A percentile compares a stretch with the other conserved stretches of the same genome.
Evolutionary conservation across 2,113 vertebrate species (phyloP).

Genomic region (Heterotis niloticus): DNA sequence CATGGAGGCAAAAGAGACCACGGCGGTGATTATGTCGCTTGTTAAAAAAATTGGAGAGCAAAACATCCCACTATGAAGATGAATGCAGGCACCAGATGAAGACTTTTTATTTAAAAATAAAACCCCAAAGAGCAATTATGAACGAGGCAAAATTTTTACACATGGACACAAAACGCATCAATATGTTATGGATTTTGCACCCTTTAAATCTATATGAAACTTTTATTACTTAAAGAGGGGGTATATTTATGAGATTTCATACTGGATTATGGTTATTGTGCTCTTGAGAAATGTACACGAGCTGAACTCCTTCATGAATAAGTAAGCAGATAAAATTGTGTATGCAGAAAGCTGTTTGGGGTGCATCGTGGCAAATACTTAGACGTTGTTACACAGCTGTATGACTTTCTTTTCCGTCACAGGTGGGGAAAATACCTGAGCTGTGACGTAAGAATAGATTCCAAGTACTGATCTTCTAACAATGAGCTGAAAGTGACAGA

Average conservation of each 20-base stretch:
- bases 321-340: slow-evolving; percentile 6
- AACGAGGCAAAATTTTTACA: background rate
- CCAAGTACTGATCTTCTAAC: background rate
- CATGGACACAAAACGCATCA: background rate
- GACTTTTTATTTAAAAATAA: background rate
- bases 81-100: background rate
- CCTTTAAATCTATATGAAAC: background rate
- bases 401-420: background rate
- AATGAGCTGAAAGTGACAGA: background rate
- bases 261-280: background rate
- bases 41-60: background rate
- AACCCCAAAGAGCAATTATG: slow-evolving; percentile 8
- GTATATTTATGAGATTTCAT: background rate
- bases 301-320: slow-evolving; percentile 14
- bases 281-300: background rate
- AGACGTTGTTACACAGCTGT: background rate
- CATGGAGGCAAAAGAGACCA: no score
- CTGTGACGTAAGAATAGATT: background rate
- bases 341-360: background rate
- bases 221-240: background rate
- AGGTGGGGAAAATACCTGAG: background rate
- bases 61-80: background rate
- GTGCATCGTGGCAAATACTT: background rate
- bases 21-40: no score
- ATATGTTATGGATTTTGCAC: background rate